Evolutionary conservation across 1,140 invertebrate species (phyloP), one percentile per base, ranked within the genome.

Genomic region (Sarcophaga bullata): DNA sequence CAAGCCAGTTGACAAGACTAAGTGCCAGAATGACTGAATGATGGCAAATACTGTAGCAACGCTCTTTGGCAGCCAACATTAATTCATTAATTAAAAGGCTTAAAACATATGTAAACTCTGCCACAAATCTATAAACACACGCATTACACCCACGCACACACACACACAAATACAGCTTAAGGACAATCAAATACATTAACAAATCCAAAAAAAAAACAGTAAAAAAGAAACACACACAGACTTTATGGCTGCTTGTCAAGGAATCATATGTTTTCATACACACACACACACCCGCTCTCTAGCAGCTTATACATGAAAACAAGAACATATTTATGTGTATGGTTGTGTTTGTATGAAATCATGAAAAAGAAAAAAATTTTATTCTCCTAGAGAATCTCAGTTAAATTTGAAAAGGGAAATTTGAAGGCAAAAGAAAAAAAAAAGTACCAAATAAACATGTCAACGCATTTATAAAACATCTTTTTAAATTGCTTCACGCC

Each of bases 51-150:
- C 3, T 50, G 47, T 37, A 58, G 19, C 78, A 48, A 8, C 15
- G 46, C 47, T 47, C 11, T 76, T 48, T 76, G 49, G 58, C 50
- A 25, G 58, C 78, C 48, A 80, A 80, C 78, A 80, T 80, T 54
- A 80, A 80, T 62, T 58, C 78, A 80, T 62, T 58, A 62, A 80
- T 62, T 62, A 62, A 80, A 80, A 76, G 73, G 73, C 47, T 76
- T 76, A 76, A 76, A 80, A 80, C 78, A 80, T 62, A 80, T 62
- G 25, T 47, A 80, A 80, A 76, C 73, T 15, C 73, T 9, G 73
- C 46, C 46, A 17, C 46, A 76, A 37, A 37, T 17, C 37, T 15
- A 76, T 11, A 19, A 5, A 73, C 73, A 73, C 19, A 37, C 25
- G 25, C 25, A 37, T 4, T 37, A 73, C n/a, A 47, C 19, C 11